phyloP scores from a whole-genome alignment of 1,140 invertebrate genomes.

The Pararge aegeria region DNA sequence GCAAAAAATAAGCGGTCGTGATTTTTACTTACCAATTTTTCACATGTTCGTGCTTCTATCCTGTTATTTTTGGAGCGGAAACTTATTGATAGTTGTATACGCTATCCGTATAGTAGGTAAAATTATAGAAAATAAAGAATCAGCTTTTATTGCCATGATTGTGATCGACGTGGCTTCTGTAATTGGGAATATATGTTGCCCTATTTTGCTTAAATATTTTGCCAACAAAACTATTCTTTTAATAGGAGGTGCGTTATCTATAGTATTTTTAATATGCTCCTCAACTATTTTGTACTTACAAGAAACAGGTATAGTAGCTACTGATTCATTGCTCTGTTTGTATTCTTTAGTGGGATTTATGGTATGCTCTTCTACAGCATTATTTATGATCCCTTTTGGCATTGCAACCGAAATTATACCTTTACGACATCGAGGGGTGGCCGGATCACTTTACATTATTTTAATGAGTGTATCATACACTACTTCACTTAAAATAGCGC shows the following conservation, averaged over 20 bases:
- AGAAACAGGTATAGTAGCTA: slow-evolving; percentile 6
- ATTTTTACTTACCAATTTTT: slow-evolving; percentile 23
- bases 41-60: slow-evolving; percentile 21
- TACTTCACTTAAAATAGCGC: slow-evolving; percentile 20
- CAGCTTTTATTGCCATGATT: slow-evolving; percentile 24
- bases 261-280: slow-evolving; percentile 15
- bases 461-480: slow-evolving; percentile 20
- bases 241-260: slow-evolving; percentile 13
- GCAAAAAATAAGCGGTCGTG: slow-evolving; percentile 12
- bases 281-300: slow-evolving; percentile 22
- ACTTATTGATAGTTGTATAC: slow-evolving; percentile 23
- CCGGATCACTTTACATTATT: slow-evolving; percentile 13
- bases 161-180: slow-evolving; percentile 17
- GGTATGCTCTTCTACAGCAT: slow-evolving; percentile 17
- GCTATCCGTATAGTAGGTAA: slow-evolving; percentile 23
- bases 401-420: slow-evolving; percentile 25
- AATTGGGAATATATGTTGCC: slow-evolving; percentile 10
- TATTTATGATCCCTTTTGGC: slow-evolving; percentile 17
- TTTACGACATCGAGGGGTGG: slow-evolving; percentile 15
- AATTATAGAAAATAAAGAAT: slow-evolving; percentile 17
- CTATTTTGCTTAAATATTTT: slow-evolving; percentile 22
- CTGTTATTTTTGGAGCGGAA: slow-evolving; percentile 24
- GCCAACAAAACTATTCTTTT: slow-evolving; percentile 25
- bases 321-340: slow-evolving; percentile 17
- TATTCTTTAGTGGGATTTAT: slow-evolving; percentile 22